These are phyloP conservation scores for Heliconius hortense DNA, from an alignment of 2,888 invertebrate species.

Conservation along the genomic window DNA sequence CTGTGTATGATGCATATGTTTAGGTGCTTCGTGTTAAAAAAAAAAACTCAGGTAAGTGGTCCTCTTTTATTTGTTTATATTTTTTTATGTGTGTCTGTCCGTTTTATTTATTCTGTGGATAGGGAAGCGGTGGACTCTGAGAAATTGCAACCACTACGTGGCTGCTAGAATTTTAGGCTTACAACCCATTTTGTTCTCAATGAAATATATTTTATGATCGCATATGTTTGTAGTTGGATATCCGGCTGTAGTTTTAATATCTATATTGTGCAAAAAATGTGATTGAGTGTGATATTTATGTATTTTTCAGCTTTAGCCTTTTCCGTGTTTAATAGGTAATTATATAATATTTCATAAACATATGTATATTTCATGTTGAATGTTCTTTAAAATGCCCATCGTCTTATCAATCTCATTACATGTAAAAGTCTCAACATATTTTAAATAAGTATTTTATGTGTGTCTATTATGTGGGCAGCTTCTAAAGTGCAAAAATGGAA, in stretches of 20 bases:
- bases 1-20: neutral
- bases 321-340: too few relatives aligned
- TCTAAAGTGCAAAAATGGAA: too few relatives aligned
- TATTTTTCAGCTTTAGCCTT: neutral
- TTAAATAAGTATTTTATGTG: neutral
- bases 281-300: conserved; percentile 6
- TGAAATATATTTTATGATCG: neutral
- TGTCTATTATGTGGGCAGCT: too few relatives aligned
- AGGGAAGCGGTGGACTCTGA: too few relatives aligned
- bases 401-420: neutral
- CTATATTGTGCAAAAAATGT: neutral
- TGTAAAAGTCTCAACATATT: neutral
- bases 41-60: neutral
- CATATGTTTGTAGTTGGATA: neutral
- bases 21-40: neutral
- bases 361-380: too few relatives aligned
- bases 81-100: neutral
- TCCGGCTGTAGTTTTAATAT: neutral
- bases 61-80: neutral
- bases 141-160: too few relatives aligned
- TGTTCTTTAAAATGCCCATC: too few relatives aligned
- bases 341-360: too few relatives aligned
- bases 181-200: too few relatives aligned
- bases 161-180: too few relatives aligned
- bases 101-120: neutral